Evolutionary conservation across 2,113 vertebrate genomes (phyloP).

Genomic region (Rhynchopsitta pachyrhyncha): DNA sequence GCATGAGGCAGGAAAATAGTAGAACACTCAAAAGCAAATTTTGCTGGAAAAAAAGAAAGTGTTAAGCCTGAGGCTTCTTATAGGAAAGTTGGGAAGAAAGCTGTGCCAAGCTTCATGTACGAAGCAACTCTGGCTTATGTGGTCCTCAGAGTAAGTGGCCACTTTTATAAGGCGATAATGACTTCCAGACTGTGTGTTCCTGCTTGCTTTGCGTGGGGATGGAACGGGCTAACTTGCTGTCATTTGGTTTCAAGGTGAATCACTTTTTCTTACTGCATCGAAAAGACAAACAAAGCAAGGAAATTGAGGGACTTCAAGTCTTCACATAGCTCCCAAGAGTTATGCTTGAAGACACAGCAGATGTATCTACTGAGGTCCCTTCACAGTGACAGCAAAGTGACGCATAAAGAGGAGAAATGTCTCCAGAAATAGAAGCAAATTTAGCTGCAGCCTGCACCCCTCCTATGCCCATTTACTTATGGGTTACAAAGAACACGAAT

Average conservation of each 20-base stretch:
- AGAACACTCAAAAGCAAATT: not conserved
- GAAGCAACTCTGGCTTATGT: not conserved
- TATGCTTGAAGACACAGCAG: not conserved
- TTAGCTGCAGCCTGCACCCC: not conserved
- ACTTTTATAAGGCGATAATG: not conserved
- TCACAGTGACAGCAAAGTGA: not conserved
- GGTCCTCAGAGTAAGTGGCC: not conserved
- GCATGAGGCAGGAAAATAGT: not conserved
- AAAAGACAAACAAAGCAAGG: not conserved
- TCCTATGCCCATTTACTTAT: not conserved
- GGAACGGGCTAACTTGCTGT: not conserved
- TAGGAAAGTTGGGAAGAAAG: not conserved
- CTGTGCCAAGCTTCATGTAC: not conserved
- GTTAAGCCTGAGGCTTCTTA: conserved; percentile 35
- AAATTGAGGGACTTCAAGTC: not conserved
- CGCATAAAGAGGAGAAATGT: not conserved
- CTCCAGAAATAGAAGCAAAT: not conserved
- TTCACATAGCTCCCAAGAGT: not conserved
- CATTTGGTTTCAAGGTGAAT: not conserved
- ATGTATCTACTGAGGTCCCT: not conserved
- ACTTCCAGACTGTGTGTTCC: not conserved
- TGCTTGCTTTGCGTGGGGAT: not conserved
- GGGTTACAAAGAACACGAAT: not conserved
- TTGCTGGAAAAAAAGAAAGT: conserved; percentile 12
- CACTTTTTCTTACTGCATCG: not conserved